Percentiles rank a stretch among this genome's conserved stretches.
Conservation (phyloP, 2,113 vertebrate genomes). For the Circaetus cinerascens region DNA sequence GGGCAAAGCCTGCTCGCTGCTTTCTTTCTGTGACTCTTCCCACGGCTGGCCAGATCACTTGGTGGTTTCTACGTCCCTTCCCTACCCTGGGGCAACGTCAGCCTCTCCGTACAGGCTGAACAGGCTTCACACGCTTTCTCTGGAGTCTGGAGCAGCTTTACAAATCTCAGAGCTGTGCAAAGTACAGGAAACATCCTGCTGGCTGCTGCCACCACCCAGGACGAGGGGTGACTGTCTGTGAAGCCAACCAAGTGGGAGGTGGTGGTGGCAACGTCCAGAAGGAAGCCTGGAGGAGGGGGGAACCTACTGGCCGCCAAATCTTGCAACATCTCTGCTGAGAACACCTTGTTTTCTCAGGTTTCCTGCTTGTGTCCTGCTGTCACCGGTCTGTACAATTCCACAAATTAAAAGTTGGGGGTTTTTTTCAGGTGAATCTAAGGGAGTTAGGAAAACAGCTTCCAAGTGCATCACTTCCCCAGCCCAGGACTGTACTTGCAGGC, state of each 20-base stretch:
- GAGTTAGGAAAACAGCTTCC: neutral
- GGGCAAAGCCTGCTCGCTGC: neutral
- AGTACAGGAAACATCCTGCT: neutral
- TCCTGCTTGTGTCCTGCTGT: neutral
- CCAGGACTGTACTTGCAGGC: neutral
- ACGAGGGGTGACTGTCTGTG: accelerated
- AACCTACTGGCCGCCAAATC: neutral
- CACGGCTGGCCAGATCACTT: neutral
- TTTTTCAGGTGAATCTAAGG: neutral
- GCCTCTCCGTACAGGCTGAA: neutral
- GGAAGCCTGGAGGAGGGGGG: neutral
- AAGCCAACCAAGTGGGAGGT: neutral
- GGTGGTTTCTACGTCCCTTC: neutral
- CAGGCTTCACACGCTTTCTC: neutral
- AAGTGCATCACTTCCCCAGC: neutral
- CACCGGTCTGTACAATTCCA: neutral
- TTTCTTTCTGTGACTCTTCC: neutral
- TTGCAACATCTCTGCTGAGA: neutral
- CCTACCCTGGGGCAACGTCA: neutral
- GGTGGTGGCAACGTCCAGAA: neutral
- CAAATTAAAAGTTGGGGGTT: neutral
- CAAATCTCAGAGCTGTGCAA: neutral
- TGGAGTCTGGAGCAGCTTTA: neutral
- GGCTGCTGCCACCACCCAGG: neutral
- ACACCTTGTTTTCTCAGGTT: neutral